These are phyloP conservation scores for Microctenopoma stevenorrisi DNA, from an alignment of 2,797 vertebrate genomes.

Conservation along the genomic window DNA sequence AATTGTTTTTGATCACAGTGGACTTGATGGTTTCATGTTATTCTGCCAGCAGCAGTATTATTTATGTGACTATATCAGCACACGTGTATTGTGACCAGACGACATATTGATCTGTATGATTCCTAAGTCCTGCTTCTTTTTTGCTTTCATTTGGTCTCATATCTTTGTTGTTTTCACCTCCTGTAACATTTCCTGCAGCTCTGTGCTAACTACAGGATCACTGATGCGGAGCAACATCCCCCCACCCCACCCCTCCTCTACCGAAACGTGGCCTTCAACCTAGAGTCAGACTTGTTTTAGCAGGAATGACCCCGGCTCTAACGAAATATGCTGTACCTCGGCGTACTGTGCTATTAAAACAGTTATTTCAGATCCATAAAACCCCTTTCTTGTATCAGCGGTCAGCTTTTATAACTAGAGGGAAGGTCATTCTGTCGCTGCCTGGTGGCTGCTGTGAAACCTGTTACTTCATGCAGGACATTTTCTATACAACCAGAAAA, in stretches of 20 bases:
- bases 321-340: conserved; percentile 14
- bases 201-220: conserved; percentile 19
- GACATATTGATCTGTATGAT: not conserved
- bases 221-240: conserved; percentile 26
- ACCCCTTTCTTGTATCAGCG: not conserved
- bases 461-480: conserved; percentile 33
- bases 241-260: not conserved
- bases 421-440: conserved; percentile 9
- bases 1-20: not conserved
- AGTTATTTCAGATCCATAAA: conserved; percentile 8
- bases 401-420: conserved; percentile 23
- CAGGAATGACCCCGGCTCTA: conserved; percentile 23
- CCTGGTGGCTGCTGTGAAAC: conserved; percentile 32
- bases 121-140: not conserved
- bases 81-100: conserved; percentile 20
- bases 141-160: conserved; percentile 24
- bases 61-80: conserved; percentile 24
- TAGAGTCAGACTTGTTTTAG: conserved; percentile 44
- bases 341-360: not conserved
- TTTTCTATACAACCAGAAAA: conserved; percentile 25
- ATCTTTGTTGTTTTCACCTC: conserved; percentile 13
- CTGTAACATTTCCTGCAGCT: conserved; percentile 28
- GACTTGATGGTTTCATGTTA: conserved; percentile 6
- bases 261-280: conserved; percentile 60
- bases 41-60: conserved; percentile 31